Base-by-base conservation (phyloP, 2,888 invertebrate species). In the Hypolimnas misippus region DNA sequence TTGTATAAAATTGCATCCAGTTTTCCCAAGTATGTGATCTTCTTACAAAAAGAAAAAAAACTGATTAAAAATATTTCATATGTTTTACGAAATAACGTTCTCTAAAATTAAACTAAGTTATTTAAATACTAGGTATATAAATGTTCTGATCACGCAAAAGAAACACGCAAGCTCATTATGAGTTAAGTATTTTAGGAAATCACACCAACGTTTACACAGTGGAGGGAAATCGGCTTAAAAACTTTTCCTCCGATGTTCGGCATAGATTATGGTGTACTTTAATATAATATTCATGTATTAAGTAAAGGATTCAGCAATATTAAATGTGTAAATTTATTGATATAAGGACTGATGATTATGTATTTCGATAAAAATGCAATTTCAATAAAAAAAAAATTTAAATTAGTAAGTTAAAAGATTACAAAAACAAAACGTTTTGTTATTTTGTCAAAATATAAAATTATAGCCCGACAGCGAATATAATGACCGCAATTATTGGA, bases 61-160 rank as follows among this genome's bases (percentile, higher is more conserved):
- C n/a, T n/a, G n/a, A n/a, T n/a, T n/a, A n/a, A n/a, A n/a, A n/a
- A n/a, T n/a, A n/a, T 7, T 35, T 35, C 12, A 7, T 35, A 35
- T 35, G 12, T 35, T 35, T 35, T 8, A 42, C 42, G 3, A 42
- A 42, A 21, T 21, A 12, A 19, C 19, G 1, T 21, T n/a, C 19
- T 21, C 21, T 12, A 46, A 46, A 46, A 21, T 0, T 46, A 8
- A 10, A 3, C 17, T 21, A 8, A 63, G 51, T 49, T 31, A 60
- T 64, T 59, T 62, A 66, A 63, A 62, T 67, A 67, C 51, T 61
- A 63, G 31, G 35, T 61, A 46, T 61, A 60, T 58, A 66, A 65
- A 61, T 59, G 57, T 51, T 57, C 38, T 29, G 40, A 59, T 21
- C 68, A 68, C 67, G 69, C 67, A 46, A 68, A 42, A 51, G 42